phyloP scores from a whole-genome alignment of 2,888 invertebrate species.

The Tyria jacobaeae region DNA sequence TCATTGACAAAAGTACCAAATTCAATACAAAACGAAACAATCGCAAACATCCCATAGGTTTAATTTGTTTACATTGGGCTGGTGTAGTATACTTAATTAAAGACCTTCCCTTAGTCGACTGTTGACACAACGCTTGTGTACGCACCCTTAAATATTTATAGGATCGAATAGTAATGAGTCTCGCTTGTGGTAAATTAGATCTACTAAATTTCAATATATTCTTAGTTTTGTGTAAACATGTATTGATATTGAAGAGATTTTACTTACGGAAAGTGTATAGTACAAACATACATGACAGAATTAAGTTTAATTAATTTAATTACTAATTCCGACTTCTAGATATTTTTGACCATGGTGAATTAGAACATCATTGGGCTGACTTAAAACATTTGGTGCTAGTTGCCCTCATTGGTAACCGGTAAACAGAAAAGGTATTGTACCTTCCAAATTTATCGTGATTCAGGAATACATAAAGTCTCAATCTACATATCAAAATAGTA shows the following conservation, averaged over 20 bases:
- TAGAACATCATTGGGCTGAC: not conserved
- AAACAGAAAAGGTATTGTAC: not conserved
- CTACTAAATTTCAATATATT: not conserved
- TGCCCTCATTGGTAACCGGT: not conserved
- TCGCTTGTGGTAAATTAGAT: not conserved
- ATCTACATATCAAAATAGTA: not conserved
- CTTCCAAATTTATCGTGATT: no score
- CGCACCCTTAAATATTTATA: slow-evolving; percentile 35
- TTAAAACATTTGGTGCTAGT: not conserved
- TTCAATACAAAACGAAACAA: not conserved
- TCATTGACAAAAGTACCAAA: not conserved
- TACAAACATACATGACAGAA: no score
- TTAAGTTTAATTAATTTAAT: no score
- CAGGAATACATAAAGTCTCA: not conserved
- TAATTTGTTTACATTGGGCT: slow-evolving; percentile 16
- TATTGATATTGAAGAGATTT: not conserved
- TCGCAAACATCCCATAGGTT: slow-evolving; percentile 14
- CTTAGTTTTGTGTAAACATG: no score
- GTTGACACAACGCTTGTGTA: slow-evolving; percentile 19
- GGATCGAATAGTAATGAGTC: slow-evolving; percentile 24
- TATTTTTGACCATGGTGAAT: not conserved
- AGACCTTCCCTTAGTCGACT: slow-evolving; percentile 13
- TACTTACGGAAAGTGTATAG: not conserved
- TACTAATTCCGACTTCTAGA: not conserved
- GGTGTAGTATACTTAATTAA: slow-evolving; percentile 27